A percentile compares a stretch with the other conserved stretches of the same genome.
Evolutionary conservation across 1,140 invertebrate genomes (phyloP).

Genomic region (Aphidius gifuensis): DNA sequence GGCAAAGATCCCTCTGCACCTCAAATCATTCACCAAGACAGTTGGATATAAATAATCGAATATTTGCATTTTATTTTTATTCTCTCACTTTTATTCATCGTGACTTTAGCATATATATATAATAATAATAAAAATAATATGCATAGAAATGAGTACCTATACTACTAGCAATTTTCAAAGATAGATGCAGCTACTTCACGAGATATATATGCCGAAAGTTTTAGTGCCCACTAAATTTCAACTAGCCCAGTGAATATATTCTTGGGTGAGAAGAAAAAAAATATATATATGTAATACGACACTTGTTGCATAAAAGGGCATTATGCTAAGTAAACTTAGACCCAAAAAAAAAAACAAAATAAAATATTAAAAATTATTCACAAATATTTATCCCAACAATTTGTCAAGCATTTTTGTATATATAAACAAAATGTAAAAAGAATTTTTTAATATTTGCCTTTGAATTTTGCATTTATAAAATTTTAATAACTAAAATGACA

Average conservation of each 20-base stretch:
- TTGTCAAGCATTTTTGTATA: too few species aligned
- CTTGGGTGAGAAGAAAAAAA: constrained; percentile 29
- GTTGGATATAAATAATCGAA: constrained; percentile 41
- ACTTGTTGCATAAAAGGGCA: constrained; percentile 38
- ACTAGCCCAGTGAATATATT: constrained; percentile 33
- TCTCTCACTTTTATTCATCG: constrained; percentile 1
- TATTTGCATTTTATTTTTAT: constrained; percentile 39
- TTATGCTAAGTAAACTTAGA: background rate
- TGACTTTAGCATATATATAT: constrained; percentile 5
- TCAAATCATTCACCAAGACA: constrained; percentile 37
- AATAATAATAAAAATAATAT: constrained; percentile 15
- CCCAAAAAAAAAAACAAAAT: constrained; percentile 1
- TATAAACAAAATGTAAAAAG: too few species aligned
- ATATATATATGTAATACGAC: constrained; percentile 36
- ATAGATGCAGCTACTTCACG: constrained; percentile 45
- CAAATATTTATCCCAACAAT: background rate
- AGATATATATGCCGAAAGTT: constrained; percentile 44
- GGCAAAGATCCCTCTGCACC: constrained; percentile 25
- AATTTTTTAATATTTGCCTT: too few species aligned
- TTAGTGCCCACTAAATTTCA: constrained; percentile 47
- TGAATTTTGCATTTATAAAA: too few species aligned
- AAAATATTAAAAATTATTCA: background rate
- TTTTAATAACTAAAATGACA: too few species aligned
- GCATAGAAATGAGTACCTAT: too few species aligned
- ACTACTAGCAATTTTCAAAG: constrained; percentile 37